These are phyloP conservation scores for Varanus salvator DNA, from an alignment of 2,113 vertebrate genomes.

Conservation along the genomic window DNA sequence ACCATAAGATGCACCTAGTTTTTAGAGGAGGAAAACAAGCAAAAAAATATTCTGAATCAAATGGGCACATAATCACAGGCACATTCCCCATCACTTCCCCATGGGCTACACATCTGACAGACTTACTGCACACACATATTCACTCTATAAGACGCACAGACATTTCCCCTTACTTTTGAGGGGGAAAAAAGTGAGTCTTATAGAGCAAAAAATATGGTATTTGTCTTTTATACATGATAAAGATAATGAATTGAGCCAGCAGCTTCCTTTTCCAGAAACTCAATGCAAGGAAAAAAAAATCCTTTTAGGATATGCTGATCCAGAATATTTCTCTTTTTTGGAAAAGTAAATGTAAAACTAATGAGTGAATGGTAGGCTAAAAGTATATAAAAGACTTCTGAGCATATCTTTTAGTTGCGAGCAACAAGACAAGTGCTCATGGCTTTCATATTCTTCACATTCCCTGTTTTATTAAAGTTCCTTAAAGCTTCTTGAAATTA, in stretches of 20 bases:
- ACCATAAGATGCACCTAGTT: too few relatives aligned
- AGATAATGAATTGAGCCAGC: neutral
- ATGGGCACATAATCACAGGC: too few relatives aligned
- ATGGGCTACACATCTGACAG: too few relatives aligned
- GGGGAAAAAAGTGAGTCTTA: too few relatives aligned
- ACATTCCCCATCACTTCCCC: too few relatives aligned
- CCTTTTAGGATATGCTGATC: neutral
- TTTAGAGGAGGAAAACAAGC: too few relatives aligned
- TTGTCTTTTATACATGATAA: neutral
- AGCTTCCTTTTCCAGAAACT: neutral
- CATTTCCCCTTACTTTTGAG: too few relatives aligned
- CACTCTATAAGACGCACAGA: too few relatives aligned
- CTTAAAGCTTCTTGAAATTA: neutral
- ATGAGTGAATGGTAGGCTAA: neutral
- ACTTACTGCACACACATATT: too few relatives aligned
- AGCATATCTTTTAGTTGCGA: neutral
- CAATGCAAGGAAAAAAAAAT: neutral
- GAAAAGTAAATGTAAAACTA: neutral
- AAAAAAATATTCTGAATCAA: too few relatives aligned
- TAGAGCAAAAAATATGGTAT: too few relatives aligned
- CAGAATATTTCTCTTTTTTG: neutral
- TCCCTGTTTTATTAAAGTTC: neutral
- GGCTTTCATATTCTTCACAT: neutral
- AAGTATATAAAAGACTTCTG: neutral
- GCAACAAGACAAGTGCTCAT: accelerated